A percentile compares a stretch with the other conserved stretches of the same genome.
Conservation (phyloP, 35 echinoderm and acorn worm genomes). For the Hemicentrotus pulcherrimus region DNA sequence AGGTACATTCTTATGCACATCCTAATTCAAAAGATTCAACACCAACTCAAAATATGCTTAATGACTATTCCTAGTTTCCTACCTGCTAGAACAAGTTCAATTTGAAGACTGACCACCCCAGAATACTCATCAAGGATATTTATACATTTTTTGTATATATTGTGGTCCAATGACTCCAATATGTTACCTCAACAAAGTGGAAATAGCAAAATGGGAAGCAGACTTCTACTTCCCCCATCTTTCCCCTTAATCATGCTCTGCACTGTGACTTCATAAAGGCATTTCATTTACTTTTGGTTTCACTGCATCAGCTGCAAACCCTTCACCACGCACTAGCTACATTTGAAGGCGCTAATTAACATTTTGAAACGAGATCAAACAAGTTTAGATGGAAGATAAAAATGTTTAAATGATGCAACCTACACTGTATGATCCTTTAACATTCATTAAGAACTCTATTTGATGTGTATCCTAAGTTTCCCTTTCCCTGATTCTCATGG, state of each 20-base stretch:
- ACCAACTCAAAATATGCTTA: neutral
- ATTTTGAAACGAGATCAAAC: neutral
- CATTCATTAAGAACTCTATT: too few species aligned
- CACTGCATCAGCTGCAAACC: neutral
- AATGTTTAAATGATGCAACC: too few species aligned
- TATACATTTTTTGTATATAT: neutral
- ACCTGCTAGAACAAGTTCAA: neutral
- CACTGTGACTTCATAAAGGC: neutral
- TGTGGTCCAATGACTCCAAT: neutral
- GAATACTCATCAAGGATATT: neutral
- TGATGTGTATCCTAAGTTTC: too few species aligned
- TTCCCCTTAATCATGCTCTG: neutral
- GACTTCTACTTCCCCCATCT: neutral
- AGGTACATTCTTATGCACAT: neutral
- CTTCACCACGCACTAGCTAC: neutral
- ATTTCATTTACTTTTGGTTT: neutral
- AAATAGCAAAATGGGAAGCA: neutral
- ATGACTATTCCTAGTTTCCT: neutral
- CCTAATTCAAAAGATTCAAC: neutral
- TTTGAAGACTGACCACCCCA: constrained; percentile 7
- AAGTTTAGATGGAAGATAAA: too few species aligned
- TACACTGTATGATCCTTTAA: too few species aligned
- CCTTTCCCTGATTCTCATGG: too few species aligned
- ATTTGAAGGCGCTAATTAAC: neutral
- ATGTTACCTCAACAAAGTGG: neutral